Percentiles rank a stretch among this genome's conserved stretches.
Conservation (phyloP, 2,113 vertebrate species). For the Hippocampus abdominalis region DNA sequence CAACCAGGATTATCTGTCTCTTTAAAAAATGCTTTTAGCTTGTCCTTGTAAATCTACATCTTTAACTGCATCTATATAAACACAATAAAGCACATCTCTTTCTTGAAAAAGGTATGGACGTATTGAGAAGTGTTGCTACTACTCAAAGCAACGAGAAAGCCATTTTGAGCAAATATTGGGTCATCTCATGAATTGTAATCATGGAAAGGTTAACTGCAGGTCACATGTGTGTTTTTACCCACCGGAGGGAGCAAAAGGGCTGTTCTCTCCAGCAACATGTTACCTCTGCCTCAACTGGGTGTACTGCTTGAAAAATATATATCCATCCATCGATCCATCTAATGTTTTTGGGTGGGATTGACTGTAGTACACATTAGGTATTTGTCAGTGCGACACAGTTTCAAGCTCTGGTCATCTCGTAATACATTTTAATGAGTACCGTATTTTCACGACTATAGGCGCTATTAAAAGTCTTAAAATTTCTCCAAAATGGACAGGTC, state of each 20-base stretch:
- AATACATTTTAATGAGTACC: not conserved
- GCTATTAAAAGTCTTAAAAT: too few relatives aligned
- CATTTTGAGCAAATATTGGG: not conserved
- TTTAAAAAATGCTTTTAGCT: not conserved
- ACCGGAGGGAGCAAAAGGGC: constrained; percentile 61
- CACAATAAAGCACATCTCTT: not conserved
- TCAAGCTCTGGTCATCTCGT: not conserved
- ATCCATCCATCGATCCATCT: too few relatives aligned
- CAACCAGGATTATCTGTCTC: not conserved
- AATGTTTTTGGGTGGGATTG: too few relatives aligned
- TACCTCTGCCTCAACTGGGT: not conserved
- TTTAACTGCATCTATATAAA: not conserved
- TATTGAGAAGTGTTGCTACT: not conserved
- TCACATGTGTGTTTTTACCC: constrained; percentile 34
- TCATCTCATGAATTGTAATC: not conserved
- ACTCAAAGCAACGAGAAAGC: not conserved
- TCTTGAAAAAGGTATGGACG: not conserved
- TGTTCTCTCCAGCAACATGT: constrained; percentile 9
- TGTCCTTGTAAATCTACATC: not conserved
- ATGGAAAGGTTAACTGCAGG: not conserved
- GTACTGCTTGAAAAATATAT: not conserved
- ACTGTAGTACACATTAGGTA: not conserved
- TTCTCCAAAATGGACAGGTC: too few relatives aligned
- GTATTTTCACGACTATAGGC: too few relatives aligned
- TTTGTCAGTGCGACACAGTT: not conserved